Evolutionary conservation across 2,888 invertebrate species (phyloP).

Genomic region (Cistogaster globosa): DNA sequence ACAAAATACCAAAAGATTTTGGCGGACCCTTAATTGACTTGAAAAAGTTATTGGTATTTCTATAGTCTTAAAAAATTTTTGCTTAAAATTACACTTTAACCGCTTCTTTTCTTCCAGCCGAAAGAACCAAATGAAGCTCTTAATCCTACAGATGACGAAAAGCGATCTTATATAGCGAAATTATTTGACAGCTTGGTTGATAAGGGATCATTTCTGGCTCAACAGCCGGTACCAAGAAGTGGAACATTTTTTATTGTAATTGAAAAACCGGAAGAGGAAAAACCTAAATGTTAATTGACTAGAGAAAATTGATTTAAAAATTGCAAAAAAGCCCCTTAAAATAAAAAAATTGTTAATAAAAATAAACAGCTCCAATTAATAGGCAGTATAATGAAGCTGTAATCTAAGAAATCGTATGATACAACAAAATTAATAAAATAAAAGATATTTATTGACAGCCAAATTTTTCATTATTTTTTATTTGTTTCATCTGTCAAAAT

Average conservation of each 20-base stretch:
- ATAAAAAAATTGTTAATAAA: no score
- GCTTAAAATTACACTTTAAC: not conserved
- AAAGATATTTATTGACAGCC: no score
- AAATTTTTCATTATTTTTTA: no score
- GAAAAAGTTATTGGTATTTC: constrained; percentile 60
- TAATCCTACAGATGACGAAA: constrained; percentile 54
- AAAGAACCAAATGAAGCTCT: constrained; percentile 46
- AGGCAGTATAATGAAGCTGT: no score
- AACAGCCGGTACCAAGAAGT: constrained; percentile 71
- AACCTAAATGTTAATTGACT: not conserved
- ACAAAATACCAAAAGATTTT: constrained; percentile 66
- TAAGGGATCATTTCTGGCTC: constrained; percentile 68
- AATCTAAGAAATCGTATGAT: no score
- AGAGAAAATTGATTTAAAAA: not conserved
- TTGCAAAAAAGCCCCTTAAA: not conserved
- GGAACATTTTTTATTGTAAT: constrained; percentile 69
- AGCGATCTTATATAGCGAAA: constrained; percentile 62
- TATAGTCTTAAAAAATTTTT: not conserved
- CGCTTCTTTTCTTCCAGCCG: constrained; percentile 37
- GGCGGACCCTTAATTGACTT: constrained; percentile 45
- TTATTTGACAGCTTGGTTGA: constrained; percentile 69
- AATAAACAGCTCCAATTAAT: no score
- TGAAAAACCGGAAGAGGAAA: constrained; percentile 23
- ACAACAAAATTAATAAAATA: no score
- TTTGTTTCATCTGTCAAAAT: no score